Conservation (phyloP, 2,888 invertebrate species). For the Chaitophorus viminalis region DNA sequence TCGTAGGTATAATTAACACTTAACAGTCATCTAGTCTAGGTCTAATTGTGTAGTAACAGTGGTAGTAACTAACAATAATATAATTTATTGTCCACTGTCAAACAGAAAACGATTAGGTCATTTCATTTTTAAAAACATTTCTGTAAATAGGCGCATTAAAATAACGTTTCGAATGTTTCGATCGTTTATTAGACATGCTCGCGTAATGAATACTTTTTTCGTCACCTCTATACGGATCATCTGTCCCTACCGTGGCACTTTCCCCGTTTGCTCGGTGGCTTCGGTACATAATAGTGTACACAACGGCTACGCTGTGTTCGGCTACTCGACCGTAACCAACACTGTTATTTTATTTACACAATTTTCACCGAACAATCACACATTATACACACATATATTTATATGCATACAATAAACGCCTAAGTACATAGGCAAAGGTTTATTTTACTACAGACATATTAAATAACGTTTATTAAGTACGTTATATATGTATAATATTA, state of each 20-base stretch:
- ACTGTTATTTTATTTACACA: slow-evolving; percentile 51
- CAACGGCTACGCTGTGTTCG: slow-evolving; percentile 12
- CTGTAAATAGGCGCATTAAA: not conserved
- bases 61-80: too few relatives aligned
- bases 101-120: slow-evolving; percentile 34
- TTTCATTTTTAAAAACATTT: slow-evolving; percentile 13
- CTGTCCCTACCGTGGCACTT: slow-evolving; percentile 52
- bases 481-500: not conserved
- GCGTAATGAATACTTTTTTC: slow-evolving; percentile 56
- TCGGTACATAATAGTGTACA: not conserved
- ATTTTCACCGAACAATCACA: slow-evolving; percentile 26
- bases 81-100: slow-evolving; percentile 3
- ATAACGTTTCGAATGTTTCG: slow-evolving; percentile 46
- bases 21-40: too few relatives aligned
- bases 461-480: slow-evolving; percentile 1
- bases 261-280: slow-evolving; percentile 37
- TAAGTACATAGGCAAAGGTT: not conserved
- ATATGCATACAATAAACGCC: not conserved
- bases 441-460: not conserved
- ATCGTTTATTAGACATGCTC: slow-evolving; percentile 53
- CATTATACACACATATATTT: not conserved
- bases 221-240: slow-evolving; percentile 54
- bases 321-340: slow-evolving; percentile 41
- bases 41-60: slow-evolving; percentile 21
- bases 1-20: too few relatives aligned